A percentile compares a stretch with the other conserved stretches of the same genome.
Evolutionary conservation across 2,797 vertebrate genomes (phyloP).

Genomic region (Poeciliopsis gracilis): DNA sequence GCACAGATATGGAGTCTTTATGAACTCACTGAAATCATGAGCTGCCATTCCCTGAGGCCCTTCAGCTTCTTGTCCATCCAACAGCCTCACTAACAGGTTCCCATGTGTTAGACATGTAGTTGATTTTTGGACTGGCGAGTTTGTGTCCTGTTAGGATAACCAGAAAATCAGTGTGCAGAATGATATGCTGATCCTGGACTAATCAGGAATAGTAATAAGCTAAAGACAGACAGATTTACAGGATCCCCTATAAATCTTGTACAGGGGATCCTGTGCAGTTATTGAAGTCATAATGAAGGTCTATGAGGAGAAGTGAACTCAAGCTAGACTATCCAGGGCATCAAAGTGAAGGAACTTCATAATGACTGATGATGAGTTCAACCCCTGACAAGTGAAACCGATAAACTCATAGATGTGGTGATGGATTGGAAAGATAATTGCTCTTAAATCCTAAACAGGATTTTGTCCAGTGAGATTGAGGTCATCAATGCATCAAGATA

Average conservation of each 20-base stretch:
- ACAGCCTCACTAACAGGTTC: conserved; percentile 20
- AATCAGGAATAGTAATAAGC: conserved; percentile 31
- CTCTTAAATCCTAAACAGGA: background rate
- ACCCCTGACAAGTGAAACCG: background rate
- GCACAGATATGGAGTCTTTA: conserved; percentile 36
- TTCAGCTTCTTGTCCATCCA: conserved; percentile 31
- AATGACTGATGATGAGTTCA: conserved; percentile 14
- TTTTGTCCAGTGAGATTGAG: background rate
- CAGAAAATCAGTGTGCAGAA: conserved; percentile 18
- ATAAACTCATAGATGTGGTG: background rate
- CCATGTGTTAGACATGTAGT: conserved; percentile 47
- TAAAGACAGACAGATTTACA: conserved; percentile 30
- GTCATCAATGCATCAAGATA: conserved; percentile 8
- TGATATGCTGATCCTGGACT: conserved; percentile 47
- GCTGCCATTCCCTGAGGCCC: conserved; percentile 57
- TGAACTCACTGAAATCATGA: conserved; percentile 60
- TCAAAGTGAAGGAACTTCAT: background rate
- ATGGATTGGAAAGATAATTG: conserved; percentile 5
- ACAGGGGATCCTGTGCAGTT: conserved; percentile 6
- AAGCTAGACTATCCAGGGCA: conserved; percentile 14
- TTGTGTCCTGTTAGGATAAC: conserved; percentile 47
- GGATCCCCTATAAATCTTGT: background rate
- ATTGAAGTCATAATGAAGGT: conserved; percentile 45
- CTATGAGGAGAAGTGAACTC: conserved; percentile 32
- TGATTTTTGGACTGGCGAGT: conserved; percentile 50